Evolutionary conservation across 2,113 vertebrate species (phyloP).

Genomic region (Heterotis niloticus): DNA sequence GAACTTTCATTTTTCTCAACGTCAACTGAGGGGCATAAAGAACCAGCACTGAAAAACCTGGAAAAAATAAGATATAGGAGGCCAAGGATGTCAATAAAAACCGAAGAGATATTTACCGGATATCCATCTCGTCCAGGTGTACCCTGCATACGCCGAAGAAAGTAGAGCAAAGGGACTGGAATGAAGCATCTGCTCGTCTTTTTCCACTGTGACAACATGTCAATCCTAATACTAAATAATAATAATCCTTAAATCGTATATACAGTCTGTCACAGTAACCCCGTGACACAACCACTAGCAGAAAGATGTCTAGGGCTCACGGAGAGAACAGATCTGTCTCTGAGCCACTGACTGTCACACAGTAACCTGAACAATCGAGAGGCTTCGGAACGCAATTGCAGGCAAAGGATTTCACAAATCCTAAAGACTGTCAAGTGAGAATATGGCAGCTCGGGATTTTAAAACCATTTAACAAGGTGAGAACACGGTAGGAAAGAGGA

Average conservation of each 20-base stretch:
- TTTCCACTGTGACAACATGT: background rate
- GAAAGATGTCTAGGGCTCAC: too few species aligned
- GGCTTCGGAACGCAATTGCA: too few species aligned
- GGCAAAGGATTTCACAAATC: too few species aligned
- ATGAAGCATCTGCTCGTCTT: background rate
- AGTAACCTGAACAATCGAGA: too few species aligned
- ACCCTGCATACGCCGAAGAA: slow-evolving; percentile 72
- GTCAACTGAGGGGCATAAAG: background rate
- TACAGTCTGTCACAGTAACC: too few species aligned
- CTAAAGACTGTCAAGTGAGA: too few species aligned
- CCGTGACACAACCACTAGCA: too few species aligned
- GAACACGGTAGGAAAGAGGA: background rate
- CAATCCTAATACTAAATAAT: background rate
- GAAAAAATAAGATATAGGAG: background rate
- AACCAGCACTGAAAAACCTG: background rate
- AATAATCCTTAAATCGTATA: too few species aligned
- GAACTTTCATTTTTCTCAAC: too few species aligned
- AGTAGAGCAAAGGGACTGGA: slow-evolving; percentile 36
- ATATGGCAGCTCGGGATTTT: background rate
- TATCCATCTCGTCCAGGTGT: slow-evolving; percentile 81
- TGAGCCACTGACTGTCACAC: too few species aligned
- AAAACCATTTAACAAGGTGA: background rate
- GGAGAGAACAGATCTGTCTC: too few species aligned
- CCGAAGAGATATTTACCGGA: slow-evolving; percentile 68
- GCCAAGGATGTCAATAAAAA: background rate